Conservation (phyloP, 2,113 vertebrate genomes). For the Rhinolophus ferrumequinum region DNA sequence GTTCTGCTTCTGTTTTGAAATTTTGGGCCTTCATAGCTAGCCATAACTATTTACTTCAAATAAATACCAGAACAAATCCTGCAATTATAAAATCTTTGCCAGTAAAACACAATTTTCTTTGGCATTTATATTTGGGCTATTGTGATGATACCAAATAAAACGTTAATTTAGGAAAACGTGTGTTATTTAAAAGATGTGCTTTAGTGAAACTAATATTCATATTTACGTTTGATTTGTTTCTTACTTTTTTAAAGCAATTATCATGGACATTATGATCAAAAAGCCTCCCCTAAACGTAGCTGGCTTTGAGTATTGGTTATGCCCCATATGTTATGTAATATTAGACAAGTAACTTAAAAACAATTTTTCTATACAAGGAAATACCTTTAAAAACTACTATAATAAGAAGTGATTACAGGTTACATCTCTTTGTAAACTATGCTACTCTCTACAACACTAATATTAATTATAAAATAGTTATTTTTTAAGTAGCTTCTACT, state of each 20-base stretch:
- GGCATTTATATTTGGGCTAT: background rate
- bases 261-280: background rate
- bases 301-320: background rate
- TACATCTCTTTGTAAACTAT: background rate
- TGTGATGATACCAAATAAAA: constrained; percentile 4
- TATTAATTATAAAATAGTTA: background rate
- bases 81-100: background rate
- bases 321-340: background rate
- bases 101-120: background rate
- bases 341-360: background rate
- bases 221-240: background rate
- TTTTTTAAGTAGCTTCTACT: background rate
- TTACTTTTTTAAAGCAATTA: background rate
- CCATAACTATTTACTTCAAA: background rate
- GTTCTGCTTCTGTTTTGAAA: background rate
- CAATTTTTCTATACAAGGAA: background rate
- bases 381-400: background rate
- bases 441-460: background rate
- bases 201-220: background rate
- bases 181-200: background rate
- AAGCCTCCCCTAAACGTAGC: background rate
- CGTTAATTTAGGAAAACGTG: background rate
- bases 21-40: background rate
- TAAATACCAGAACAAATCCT: background rate
- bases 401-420: background rate